These are phyloP conservation scores for Cataglyphis rosenhaueri DNA, from an alignment of 2,888 invertebrate species.

Conservation along the genomic window DNA sequence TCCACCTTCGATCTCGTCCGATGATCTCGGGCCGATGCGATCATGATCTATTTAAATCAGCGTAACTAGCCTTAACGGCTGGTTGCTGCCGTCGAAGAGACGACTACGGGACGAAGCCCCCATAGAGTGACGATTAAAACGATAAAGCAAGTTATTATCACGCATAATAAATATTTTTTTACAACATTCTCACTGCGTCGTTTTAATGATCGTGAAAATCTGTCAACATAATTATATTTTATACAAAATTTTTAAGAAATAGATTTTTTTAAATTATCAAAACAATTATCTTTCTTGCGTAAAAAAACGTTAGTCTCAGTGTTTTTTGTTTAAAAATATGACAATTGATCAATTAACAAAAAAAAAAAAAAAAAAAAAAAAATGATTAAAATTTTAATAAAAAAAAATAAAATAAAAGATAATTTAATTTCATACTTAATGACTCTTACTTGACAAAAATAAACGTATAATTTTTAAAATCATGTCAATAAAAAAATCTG, in stretches of 20 bases:
- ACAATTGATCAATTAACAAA: neutral
- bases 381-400: too few species aligned
- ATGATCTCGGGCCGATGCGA: slow-evolving; percentile 54
- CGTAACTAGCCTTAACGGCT: slow-evolving; percentile 33
- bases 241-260: neutral
- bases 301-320: neutral
- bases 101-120: neutral
- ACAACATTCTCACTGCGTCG: too few species aligned
- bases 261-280: neutral
- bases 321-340: neutral
- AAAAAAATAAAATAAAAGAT: too few species aligned
- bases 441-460: neutral
- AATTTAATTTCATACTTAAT: neutral
- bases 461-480: neutral
- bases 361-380: too few species aligned
- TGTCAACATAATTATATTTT: neutral
- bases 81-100: slow-evolving; percentile 7
- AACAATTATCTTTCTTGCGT: neutral
- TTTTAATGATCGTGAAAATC: neutral
- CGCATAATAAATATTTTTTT: slow-evolving; percentile 2
- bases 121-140: slow-evolving; percentile 37
- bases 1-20: slow-evolving; percentile 49
- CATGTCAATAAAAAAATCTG: neutral
- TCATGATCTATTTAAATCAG: slow-evolving; percentile 64
- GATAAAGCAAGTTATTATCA: slow-evolving; percentile 38